These are phyloP conservation scores for Regulus satrapa DNA, from an alignment of 2,113 vertebrate species.

Conservation along the genomic window DNA sequence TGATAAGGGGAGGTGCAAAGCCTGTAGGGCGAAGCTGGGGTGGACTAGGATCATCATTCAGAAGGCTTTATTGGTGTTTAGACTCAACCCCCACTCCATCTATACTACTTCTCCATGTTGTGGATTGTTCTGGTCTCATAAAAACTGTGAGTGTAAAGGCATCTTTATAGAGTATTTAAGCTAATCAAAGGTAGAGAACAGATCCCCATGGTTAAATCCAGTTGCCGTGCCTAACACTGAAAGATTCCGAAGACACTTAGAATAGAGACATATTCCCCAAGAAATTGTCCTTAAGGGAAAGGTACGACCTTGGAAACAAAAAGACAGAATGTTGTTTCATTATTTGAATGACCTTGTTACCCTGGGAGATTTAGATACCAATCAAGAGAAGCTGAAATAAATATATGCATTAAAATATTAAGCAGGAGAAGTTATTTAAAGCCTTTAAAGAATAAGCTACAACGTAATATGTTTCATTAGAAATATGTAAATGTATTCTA, in stretches of 20 bases:
- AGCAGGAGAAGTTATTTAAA: neutral
- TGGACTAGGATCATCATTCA: neutral
- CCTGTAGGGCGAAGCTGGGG: neutral
- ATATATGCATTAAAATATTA: neutral
- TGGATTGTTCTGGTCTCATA: neutral
- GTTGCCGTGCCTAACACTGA: neutral
- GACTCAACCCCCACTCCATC: neutral
- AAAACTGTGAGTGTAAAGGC: neutral
- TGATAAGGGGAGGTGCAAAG: neutral
- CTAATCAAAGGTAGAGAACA: neutral
- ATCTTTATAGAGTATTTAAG: neutral
- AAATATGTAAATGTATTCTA: neutral
- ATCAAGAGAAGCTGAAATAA: neutral
- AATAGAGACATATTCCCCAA: accelerated
- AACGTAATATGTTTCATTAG: neutral
- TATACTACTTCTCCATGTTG: neutral
- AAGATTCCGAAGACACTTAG: neutral
- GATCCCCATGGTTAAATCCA: neutral
- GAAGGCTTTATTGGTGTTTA: neutral
- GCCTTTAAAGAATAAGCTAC: neutral
- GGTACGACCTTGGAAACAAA: neutral
- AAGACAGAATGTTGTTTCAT: neutral
- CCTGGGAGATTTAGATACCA: neutral
- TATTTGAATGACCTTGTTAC: neutral
- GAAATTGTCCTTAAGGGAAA: neutral